Evolutionary conservation across 2,113 vertebrate species (phyloP), one percentile per base, ranked within the genome.

Genomic region (Cyanoderma ruficeps): DNA sequence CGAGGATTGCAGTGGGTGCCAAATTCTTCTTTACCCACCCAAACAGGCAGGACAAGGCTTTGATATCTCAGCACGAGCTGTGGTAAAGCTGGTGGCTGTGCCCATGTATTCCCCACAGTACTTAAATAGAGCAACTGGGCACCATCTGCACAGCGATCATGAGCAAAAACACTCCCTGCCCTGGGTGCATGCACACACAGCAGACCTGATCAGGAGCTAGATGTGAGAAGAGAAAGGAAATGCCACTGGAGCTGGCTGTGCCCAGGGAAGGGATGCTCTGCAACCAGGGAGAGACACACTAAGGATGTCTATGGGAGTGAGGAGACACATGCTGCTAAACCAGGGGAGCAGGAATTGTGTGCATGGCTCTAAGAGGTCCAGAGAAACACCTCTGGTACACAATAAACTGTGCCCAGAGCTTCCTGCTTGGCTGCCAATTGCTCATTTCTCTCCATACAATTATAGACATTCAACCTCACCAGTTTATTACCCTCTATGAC

Each of bases 131-230:
- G 49, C 42, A 65, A 52, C 28, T 35, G 53, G 71, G n/a, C 78
- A 70, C 53, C 1, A 2, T 42, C 74, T 76, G 82, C 41, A 16
- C 31, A 74, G 55, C 2, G 2, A 42, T 35, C 11, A 46, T 44
- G 41, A 53, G 42, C 31, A 87, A 72, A 68, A 13, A 0, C 15
- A 30, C 6, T 27, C 37, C 20, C 55, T 70, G 59, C 68, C 33
- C 57, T 1, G 1, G 11, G 13, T 44, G 31, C 0, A 0, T 4
- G 24, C 2, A 10, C 28, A 25, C 44, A 41, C 35, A 71, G n/a
- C 0, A 0, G 25, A 30, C 39, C 59, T 75, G 53, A 30, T 9
- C 0, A 2, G 57, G 23, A 79, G 25, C 42, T 60, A 89, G 60
- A 52, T 60, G 65, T 11, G 69, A 86, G 7, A 76, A 42, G 22